Conservation (phyloP, 2,888 invertebrate species). For the Amaurobius ferox region DNA sequence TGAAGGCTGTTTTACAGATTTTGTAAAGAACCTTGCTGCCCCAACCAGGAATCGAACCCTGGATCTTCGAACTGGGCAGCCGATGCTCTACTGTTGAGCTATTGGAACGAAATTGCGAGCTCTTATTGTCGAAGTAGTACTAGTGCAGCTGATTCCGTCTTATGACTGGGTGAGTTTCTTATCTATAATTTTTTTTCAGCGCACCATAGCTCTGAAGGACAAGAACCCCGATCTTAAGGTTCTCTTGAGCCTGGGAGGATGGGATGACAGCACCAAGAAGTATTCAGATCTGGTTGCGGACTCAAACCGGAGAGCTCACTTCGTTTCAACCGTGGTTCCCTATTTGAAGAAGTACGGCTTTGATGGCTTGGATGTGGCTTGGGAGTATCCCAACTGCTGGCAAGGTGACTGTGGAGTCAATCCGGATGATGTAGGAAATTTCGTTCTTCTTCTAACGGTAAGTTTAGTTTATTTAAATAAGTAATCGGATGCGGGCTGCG, state of each 20-base stretch:
- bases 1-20: no score
- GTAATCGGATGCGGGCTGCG: no score
- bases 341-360: constrained; percentile 87
- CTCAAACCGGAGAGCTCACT: constrained; percentile 81
- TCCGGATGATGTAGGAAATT: constrained; percentile 78
- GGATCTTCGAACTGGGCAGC: no score
- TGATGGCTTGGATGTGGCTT: constrained; percentile 91
- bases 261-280: constrained; percentile 93
- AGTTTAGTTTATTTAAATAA: no score
- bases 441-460: constrained; percentile 44
- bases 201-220: constrained; percentile 83
- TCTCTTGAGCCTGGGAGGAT: constrained; percentile 91
- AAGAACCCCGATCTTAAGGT: constrained; percentile 85
- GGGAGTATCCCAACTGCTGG: constrained; percentile 87
- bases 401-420: constrained; percentile 43
- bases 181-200: no score
- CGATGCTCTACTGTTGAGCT: no score
- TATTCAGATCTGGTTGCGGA: constrained; percentile 85
- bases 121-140: no score
- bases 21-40: no score
- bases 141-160: no score
- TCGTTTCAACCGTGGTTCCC: constrained; percentile 82
- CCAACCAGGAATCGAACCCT: no score
- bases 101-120: no score
- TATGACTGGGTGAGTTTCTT: no score